Evolutionary conservation across 2,113 vertebrate species (phyloP), one percentile per base, ranked within the genome.

Genomic region (Miniopterus natalensis): DNA sequence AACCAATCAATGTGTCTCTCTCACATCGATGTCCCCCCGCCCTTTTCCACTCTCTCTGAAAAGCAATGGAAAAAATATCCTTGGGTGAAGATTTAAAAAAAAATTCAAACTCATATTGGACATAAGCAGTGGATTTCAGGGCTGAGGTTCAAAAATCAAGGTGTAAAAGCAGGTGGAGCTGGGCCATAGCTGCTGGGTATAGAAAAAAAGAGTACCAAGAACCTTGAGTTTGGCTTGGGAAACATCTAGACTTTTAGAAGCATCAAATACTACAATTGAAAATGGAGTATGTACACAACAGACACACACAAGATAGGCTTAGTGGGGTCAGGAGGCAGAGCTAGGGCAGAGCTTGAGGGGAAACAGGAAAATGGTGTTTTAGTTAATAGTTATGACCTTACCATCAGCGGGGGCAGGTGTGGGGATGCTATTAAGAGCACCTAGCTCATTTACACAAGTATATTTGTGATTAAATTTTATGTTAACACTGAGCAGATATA

Each of bases 401-500:
- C 23, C 25, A 88, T 74, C 20, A 55, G 7, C 47, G 42, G 27
- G 1, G 20, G 15, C 8, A 47, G 8, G 40, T 1, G 14, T 2
- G 18, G 55, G 17, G 23, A 81, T 59, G 25, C 15, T 75, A 27
- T 49, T 59, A 73, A 83, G 29, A 66, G 27, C 36, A 86, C 5
- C 51, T 55, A 63, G 15, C 45, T 84, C 21, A 8, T 91, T 65
- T 88, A 80, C 11, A 53, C 6, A 75, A 92, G 49, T 15, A 68
- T 2, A 71, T 77, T 92, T 92, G 40, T 65, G 51, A 79, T 70
- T 87, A 70, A 70, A 84, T 87, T 83, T 83, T 79, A 29, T 61
- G 12, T 40, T 68, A 92, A 81, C 70, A 74, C 11, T 83, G n/a
- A 92, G 20, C 0, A 88, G 11, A n/a, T 53, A 61, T 6, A 86